Base-by-base conservation (phyloP, 2,797 vertebrate species). In the Leuciscus waleckii region DNA sequence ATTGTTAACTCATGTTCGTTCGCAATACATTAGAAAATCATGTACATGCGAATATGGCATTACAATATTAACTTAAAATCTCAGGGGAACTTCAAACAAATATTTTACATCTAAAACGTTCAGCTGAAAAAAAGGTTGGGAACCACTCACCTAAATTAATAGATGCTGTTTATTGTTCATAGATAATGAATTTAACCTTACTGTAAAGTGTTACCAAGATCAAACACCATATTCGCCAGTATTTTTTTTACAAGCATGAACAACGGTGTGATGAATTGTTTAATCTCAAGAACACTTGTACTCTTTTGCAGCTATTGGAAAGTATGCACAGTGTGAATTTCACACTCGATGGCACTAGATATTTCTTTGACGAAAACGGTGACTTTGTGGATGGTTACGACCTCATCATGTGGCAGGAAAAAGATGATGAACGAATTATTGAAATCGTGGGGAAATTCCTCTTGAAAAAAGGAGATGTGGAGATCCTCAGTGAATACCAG, bases 371-470 rank as follows among this genome's bases (percentile, higher is more conserved):
- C 68, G 29, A 85, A 13, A 21, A 79, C 35, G 91, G 91, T 5
- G 90, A 90, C 85, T 85, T 87, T 35, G 26, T 76, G 51, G 85
- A 71, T 41, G 90, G 89, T 19, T 92, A 92, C 67, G 89, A 91
- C 56, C 39, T 91, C 2, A 51, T 91, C 29, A 87, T 84, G 77
- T 92, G 90, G 90, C 68, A 43, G 14, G 70, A 32, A 5, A 32
- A 5, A 1, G 74, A 70, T 1, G 54, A 58, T 10, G 4, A 19
- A 14, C 58, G 78, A 56, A 17, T 46, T 29, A 43, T 85, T 46
- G 17, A 77, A 14, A 77, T 82, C 43, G 67, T 90, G 68, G 90
- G 91, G 23, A 88, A 81, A 63, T 92, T 78, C 75, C 51, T 86
- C 17, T 39, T 90, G 23, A 49, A 41, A 6, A 65, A 76, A 17